Conservation (phyloP, 2,888 invertebrate species). For the Exephanes ischioxanthus region DNA sequence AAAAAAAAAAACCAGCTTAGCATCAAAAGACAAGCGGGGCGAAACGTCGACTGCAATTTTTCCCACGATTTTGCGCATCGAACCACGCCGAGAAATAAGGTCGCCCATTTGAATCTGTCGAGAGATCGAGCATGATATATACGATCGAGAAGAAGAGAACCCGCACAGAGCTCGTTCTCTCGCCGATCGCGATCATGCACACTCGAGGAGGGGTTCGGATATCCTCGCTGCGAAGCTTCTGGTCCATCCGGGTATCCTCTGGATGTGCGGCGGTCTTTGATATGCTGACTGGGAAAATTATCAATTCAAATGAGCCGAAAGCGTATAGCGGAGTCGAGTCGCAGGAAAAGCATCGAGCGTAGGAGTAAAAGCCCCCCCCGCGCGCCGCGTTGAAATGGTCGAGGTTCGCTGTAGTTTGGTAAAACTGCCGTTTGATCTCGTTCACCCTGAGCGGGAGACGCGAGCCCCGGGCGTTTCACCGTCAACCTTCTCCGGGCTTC, state of each 20-base stretch:
- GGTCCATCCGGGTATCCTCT: constrained; percentile 29
- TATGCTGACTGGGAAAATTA: constrained; percentile 83
- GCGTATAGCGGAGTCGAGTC: constrained; percentile 39
- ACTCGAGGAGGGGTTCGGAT: constrained; percentile 29
- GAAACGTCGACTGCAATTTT: constrained; percentile 52
- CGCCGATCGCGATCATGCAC: constrained; percentile 42
- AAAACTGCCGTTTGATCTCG: constrained; percentile 84
- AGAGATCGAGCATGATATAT: constrained; percentile 37
- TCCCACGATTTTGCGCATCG: constrained; percentile 75
- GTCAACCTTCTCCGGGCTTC: constrained; percentile 58
- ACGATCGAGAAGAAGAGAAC: constrained; percentile 1
- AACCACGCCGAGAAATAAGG: constrained; percentile 65
- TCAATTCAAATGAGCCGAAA: constrained; percentile 84
- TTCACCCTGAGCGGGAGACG: constrained; percentile 69
- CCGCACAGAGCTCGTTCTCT: constrained; percentile 33
- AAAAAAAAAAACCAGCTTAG: neutral
- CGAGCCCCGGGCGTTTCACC: constrained; percentile 65
- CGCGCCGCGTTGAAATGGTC: constrained; percentile 32
- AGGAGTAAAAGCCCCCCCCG: constrained; percentile 51
- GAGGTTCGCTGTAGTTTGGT: constrained; percentile 79
- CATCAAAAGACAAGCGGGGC: constrained; percentile 2
- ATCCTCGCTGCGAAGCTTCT: constrained; percentile 35
- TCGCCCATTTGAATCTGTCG: constrained; percentile 78
- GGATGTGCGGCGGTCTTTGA: constrained; percentile 79
- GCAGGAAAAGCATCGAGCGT: constrained; percentile 32